Evolutionary conservation across 2,888 invertebrate species (phyloP).

Genomic region (Rutpela maculata): DNA sequence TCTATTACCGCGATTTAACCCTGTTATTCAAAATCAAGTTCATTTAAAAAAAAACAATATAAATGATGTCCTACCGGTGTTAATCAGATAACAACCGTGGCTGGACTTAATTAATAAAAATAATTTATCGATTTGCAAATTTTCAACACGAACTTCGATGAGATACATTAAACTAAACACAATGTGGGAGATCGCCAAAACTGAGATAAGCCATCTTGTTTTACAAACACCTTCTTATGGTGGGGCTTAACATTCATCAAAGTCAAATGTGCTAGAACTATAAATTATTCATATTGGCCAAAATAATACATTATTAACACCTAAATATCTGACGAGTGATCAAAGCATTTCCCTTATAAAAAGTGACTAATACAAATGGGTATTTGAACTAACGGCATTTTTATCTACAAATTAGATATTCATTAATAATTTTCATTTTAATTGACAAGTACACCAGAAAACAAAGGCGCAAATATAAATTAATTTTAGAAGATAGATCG

Average conservation of each 20-base stretch:
- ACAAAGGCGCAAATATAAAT: background rate
- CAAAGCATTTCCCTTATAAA: conserved; percentile 7
- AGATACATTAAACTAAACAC: conserved; percentile 2
- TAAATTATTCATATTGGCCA: conserved; percentile 12
- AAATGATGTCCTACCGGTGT: background rate
- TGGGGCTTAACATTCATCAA: conserved; percentile 1
- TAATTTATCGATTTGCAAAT: conserved; percentile 7
- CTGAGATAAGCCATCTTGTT: conserved; percentile 1
- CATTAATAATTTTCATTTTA: background rate
- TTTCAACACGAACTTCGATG: conserved; percentile 5
- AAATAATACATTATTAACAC: conserved; percentile 19
- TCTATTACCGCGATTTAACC: background rate
- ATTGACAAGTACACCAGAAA: background rate
- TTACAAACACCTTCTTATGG: conserved; percentile 1
- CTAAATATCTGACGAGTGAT: conserved; percentile 6
- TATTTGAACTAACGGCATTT: background rate
- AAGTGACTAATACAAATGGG: conserved; percentile 5
- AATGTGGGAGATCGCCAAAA: conserved; percentile 1
- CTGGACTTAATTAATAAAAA: background rate
- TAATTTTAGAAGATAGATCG: background rate
- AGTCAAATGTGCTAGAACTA: background rate
- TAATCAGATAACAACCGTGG: background rate
- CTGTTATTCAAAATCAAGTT: background rate
- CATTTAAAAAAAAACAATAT: background rate
- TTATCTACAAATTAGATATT: conserved; percentile 8